These are phyloP conservation scores for Drosophila nigritarsus DNA, from an alignment of 2,888 invertebrate genomes.

Conservation along the genomic window DNA sequence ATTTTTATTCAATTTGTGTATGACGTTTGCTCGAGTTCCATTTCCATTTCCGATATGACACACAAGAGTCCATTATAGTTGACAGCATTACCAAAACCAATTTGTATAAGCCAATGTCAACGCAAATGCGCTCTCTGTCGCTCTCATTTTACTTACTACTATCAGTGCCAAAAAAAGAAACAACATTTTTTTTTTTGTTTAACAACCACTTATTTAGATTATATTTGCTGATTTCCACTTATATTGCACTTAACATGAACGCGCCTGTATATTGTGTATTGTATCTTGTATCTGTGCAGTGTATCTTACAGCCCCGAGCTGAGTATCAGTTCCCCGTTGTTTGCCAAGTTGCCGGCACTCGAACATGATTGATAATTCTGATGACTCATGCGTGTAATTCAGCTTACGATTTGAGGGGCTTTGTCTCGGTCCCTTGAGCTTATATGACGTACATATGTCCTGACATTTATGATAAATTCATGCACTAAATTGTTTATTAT, in stretches of 20 bases:
- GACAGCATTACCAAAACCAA: constrained; percentile 70
- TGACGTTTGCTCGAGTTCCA: constrained; percentile 46
- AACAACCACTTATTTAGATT: constrained; percentile 83
- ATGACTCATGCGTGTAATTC: constrained; percentile 79
- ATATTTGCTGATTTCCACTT: constrained; percentile 82
- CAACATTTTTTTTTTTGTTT: constrained; percentile 67
- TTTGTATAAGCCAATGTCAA: constrained; percentile 63
- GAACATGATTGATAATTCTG: constrained; percentile 79
- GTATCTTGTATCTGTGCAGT: constrained; percentile 34
- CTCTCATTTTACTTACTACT: background rate
- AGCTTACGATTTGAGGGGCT: constrained; percentile 51
- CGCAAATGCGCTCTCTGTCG: constrained; percentile 22
- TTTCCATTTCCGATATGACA: constrained; percentile 48
- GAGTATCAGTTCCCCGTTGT: constrained; percentile 44
- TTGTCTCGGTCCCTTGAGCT: constrained; percentile 22
- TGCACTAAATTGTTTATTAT: constrained; percentile 41
- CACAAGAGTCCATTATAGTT: constrained; percentile 75
- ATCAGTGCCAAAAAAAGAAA: constrained; percentile 23
- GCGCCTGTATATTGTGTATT: constrained; percentile 20
- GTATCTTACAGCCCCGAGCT: constrained; percentile 40
- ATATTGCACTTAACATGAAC: constrained; percentile 73
- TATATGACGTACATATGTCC: constrained; percentile 38
- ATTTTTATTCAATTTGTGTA: constrained; percentile 75
- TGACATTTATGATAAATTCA: constrained; percentile 65
- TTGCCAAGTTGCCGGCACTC: constrained; percentile 65